Percentiles rank a stretch among this genome's conserved stretches.
These are phyloP conservation scores for Gallinago stenura DNA, from an alignment of 2,797 vertebrate genomes.

Conservation along the genomic window DNA sequence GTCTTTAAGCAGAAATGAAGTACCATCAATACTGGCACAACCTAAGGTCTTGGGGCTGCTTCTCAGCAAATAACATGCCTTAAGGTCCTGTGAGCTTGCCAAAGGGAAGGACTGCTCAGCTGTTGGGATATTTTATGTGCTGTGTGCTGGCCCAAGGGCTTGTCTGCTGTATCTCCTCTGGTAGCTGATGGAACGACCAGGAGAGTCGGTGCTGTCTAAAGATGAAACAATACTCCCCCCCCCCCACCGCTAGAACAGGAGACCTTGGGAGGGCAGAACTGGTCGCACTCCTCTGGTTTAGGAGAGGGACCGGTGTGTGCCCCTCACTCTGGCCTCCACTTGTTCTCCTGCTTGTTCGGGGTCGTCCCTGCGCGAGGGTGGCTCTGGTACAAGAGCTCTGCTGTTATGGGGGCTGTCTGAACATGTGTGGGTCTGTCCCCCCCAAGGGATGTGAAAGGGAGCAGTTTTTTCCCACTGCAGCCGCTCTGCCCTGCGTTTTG, in stretches of 20 bases:
- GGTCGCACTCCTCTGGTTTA: not conserved
- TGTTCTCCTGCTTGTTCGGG: not conserved
- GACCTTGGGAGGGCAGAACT: not conserved
- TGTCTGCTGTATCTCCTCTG: not conserved
- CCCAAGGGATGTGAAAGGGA: not conserved
- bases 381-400: not conserved
- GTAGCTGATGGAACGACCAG: not conserved
- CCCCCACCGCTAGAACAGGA: rapidly evolving
- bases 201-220: not conserved
- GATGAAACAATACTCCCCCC: not conserved
- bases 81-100: constrained; percentile 29
- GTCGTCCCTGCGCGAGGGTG: not conserved
- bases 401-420: not conserved
- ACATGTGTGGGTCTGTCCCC: rapidly evolving
- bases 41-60: constrained; percentile 31
- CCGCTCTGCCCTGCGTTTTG: rapidly evolving
- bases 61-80: constrained; percentile 21
- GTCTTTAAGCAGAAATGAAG: constrained; percentile 54
- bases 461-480: not conserved
- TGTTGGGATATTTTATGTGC: not conserved
- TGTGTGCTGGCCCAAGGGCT: not conserved
- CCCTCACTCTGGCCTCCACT: not conserved
- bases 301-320: not conserved
- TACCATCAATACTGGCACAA: constrained; percentile 22
- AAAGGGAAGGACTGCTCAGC: not conserved